Base-by-base conservation (phyloP, 2,797 vertebrate genomes). In the Poecilia velifera region DNA sequence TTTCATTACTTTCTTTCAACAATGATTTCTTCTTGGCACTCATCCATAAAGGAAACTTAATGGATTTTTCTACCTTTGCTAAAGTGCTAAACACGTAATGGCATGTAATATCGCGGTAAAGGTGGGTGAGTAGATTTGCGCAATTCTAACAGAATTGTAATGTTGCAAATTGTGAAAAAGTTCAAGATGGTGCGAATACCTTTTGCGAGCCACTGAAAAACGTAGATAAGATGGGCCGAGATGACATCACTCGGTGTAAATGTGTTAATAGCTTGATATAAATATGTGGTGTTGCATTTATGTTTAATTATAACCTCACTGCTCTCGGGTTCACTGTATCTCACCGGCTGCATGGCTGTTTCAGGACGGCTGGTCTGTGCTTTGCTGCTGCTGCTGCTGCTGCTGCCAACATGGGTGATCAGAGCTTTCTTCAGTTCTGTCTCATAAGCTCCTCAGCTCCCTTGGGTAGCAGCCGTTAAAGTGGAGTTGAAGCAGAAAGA, bases 371-470 rank as follows among this genome's bases (percentile, higher is more conserved):
- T 85, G 78, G 78, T 39, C 79, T 83, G 64, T 80, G 86, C 77
- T 80, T 6, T 41, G 39, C 39, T 41, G 39, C 39, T 41, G 41
- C 41, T 41, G 39, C 39, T 41, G 39, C 77, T 84, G 71, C 84
- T 84, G 83, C 78, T 83, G 72, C 79, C 81, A 79, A 88, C 84
- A 86, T 88, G 88, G 86, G 90, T 90, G 88, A 84, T 89, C 79
- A 87, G 76, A 88, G 77, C 85, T 88, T 90, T 90, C 86, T 91
- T 84, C 80, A 66, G 74, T 92, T 88, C 90, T 88, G 92, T 92
- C 90, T 89, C 79, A 82, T 94, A 93, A 94, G 88, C 94, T 90
- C 85, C 88, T 80, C 80, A 81, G 85, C 89, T 92, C 94, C 94
- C 90, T 85, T 70, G 90, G 92, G 92, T 91, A 89, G 89, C 87